A percentile compares a stretch with the other conserved stretches of the same genome.
phyloP scores from a whole-genome alignment of 1,140 invertebrate genomes.

The Propsilocerus akamusi region DNA sequence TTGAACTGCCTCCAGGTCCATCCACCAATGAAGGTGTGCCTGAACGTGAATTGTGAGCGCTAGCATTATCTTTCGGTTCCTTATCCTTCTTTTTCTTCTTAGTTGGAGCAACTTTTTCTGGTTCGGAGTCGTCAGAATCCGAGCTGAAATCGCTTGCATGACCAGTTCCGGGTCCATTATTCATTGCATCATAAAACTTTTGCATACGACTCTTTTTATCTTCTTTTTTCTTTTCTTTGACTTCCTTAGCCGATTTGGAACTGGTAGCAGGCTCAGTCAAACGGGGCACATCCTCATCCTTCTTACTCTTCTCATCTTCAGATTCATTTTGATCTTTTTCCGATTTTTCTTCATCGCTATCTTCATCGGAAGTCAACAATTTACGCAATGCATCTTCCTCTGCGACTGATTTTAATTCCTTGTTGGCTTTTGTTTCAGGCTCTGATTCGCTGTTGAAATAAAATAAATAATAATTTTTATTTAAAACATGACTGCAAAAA shows the following conservation, averaged over 20 bases:
- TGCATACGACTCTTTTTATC: slow-evolving; percentile 31
- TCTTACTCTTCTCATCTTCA: slow-evolving; percentile 27
- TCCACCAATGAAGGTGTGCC: slow-evolving; percentile 34
- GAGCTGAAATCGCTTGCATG: slow-evolving; percentile 54
- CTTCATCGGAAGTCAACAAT: slow-evolving; percentile 75
- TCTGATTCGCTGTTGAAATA: slow-evolving; percentile 43
- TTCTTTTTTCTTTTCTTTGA: slow-evolving; percentile 42
- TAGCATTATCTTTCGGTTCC: slow-evolving; percentile 27
- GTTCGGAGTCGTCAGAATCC: slow-evolving; percentile 51
- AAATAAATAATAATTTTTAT: not conserved
- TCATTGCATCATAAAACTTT: slow-evolving; percentile 2
- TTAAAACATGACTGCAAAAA: too few relatives aligned
- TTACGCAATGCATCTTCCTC: slow-evolving; percentile 78
- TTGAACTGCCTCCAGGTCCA: slow-evolving; percentile 11
- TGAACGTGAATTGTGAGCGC: slow-evolving; percentile 40
- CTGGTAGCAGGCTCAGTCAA: slow-evolving; percentile 35
- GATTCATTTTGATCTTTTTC: slow-evolving; percentile 30
- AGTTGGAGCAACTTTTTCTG: slow-evolving; percentile 14
- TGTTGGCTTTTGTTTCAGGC: slow-evolving; percentile 45
- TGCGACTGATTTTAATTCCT: slow-evolving; percentile 61
- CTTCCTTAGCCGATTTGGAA: slow-evolving; percentile 33
- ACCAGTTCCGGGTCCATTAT: slow-evolving; percentile 17
- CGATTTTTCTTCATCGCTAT: slow-evolving; percentile 57
- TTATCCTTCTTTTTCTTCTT: slow-evolving; percentile 27
- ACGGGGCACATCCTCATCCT: slow-evolving; percentile 39